phyloP scores from a whole-genome alignment of 2,888 invertebrate species.

The Zelleria hepariella region DNA sequence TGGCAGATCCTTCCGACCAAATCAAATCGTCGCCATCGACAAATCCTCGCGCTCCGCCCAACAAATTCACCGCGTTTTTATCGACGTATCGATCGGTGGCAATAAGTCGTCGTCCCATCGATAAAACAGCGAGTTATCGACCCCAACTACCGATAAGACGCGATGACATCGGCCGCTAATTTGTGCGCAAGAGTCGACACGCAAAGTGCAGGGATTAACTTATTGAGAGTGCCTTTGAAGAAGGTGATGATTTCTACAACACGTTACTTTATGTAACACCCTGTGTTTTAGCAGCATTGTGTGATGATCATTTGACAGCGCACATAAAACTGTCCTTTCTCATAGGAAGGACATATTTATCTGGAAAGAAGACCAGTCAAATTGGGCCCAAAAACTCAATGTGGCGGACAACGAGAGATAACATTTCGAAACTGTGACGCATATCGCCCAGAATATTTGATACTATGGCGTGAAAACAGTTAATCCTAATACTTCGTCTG shows the following conservation, averaged over 20 bases:
- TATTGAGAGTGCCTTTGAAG: neutral
- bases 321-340: too few relatives aligned
- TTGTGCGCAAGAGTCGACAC: neutral
- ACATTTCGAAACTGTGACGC: too few relatives aligned
- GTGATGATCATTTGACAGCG: too few relatives aligned
- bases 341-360: too few relatives aligned
- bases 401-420: too few relatives aligned
- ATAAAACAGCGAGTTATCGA: constrained; percentile 40
- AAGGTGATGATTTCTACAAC: neutral
- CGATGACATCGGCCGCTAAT: constrained; percentile 33
- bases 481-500: too few relatives aligned
- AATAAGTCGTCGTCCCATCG: constrained; percentile 52
- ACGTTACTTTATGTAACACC: too few relatives aligned
- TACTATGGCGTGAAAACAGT: too few relatives aligned
- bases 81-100: constrained; percentile 50
- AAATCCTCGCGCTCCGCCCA: constrained; percentile 23
- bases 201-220: neutral
- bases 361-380: too few relatives aligned
- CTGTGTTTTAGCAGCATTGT: too few relatives aligned
- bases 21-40: neutral
- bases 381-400: too few relatives aligned
- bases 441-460: too few relatives aligned
- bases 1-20: neutral
- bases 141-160: constrained; percentile 43
- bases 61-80: constrained; percentile 57